Evolutionary conservation across 2,888 invertebrate genomes (phyloP), one percentile per base, ranked within the genome.

Genomic region (Lepidochitona cinerea): DNA sequence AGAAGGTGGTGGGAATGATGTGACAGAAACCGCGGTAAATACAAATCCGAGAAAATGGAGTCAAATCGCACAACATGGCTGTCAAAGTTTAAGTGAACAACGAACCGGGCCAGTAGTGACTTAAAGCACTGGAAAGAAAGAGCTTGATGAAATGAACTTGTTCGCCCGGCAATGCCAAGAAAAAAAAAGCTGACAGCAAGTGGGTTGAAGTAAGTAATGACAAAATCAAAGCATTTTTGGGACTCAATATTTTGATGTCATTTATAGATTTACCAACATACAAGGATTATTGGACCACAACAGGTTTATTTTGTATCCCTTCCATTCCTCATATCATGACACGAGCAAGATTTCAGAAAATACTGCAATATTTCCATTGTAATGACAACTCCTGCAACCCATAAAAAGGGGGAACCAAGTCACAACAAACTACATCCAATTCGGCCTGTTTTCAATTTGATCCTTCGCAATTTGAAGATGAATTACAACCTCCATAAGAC

Each of bases 401-500:
- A 49, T n/a, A 49, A 23, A 49, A 49, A 49, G 49, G n/a, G 7
- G 23, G n/a, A 49, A 23, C 49, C 4, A 49, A 23, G 49, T 49
- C 2, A 49, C 23, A 23, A 7, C 7, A 7, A 49, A 49, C 3
- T 5, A 1, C 68, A 68, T 49, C 7, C 18, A 1, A 32, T 68
- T 18, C 33, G 68, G 7, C 12, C 41, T 23, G 32, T 68, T 26
- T 41, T 41, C 1, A 32, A 68, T 23, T 26, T 5, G 1, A 49
- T 23, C 4, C 33, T 14, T 29, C 4, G 3, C 3, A 14, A 41
- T 18, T 41, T 68, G 12, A n/a, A 18, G 18, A 1, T 12, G 3
- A 12, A 68, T 37, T 67, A 67, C 37, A 67, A 7, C 23, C 23
- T 49, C n/a, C 49, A 49, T n/a, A 68, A 41, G 36, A 68, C 33